Base-by-base conservation (phyloP, 2,888 invertebrate genomes). In the Aphidoletes aphidimyza region DNA sequence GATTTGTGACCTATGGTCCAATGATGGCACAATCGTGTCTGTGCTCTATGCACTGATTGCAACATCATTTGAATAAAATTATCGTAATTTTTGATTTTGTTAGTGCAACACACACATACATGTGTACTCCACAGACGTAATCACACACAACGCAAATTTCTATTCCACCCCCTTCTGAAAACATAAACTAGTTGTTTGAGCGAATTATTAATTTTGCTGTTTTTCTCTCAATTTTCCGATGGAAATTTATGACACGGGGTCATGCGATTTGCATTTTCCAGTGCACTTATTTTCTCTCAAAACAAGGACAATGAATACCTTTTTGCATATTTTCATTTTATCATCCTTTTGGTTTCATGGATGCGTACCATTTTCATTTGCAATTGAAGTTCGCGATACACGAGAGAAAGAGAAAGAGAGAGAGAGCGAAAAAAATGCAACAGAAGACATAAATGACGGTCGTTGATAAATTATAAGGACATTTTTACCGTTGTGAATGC, bases 401-500 rank as follows among this genome's bases (percentile, higher is more conserved):
- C 8, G 45, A 11, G 9, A 45, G 8, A 45, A 8, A 8, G 45
- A 45, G 14, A 45, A 45, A 45, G 14, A 45, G 14, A 45, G 9
- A 45, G 8, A 14, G 45, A 45, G 14, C 45, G 14, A 45, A 81
- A 81, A 69, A 69, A 22, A 22, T 81, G 37, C 81, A 81, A 81
- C 81, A n/a, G n/a, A 36, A 81, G 37, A 37, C 81, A 37, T 37
- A 81, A 37, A 81, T 81, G 81, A 81, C n/a, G 81, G 37, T 37
- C 37, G 37, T 81, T 37, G 81, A 81, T 81, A 81, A 81, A 81
- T 81, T 81, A 81, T 81, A 81, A 37, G 81, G 37, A n/a, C 81
- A n/a, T 81, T 81, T 81, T n/a, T 69, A 69, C 34, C 34, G 17
- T 5, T 1, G 34, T 6, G 8, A 81, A n/a, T 22, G 81, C 36